Conservation (phyloP, 1,140 invertebrate species). For the Amyelois transitella region DNA sequence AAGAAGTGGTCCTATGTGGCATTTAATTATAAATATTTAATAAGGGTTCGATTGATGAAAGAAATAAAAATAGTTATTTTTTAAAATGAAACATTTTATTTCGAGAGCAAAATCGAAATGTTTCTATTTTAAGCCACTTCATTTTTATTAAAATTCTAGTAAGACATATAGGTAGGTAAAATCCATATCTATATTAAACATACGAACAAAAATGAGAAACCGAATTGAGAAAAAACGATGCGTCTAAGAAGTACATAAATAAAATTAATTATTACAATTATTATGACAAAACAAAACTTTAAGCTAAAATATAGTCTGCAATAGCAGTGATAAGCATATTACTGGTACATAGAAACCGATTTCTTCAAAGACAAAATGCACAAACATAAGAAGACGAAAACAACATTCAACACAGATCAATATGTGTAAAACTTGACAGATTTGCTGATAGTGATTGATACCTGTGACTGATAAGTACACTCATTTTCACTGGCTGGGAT, state of each 20-base stretch:
- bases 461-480: too few species aligned
- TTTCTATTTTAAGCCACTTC: slow-evolving; percentile 55
- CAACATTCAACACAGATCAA: too few species aligned
- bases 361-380: too few species aligned
- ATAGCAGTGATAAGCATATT: too few species aligned
- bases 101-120: slow-evolving; percentile 50
- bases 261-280: neutral
- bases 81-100: slow-evolving; percentile 34
- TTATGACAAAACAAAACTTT: neutral
- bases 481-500: too few species aligned
- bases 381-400: too few species aligned
- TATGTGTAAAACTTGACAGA: too few species aligned
- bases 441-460: too few species aligned
- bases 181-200: neutral
- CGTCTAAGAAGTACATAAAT: neutral
- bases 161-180: slow-evolving; percentile 3
- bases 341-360: too few species aligned
- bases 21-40: too few species aligned
- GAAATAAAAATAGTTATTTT: neutral
- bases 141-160: slow-evolving; percentile 54
- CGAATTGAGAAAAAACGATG: too few species aligned
- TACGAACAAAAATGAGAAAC: neutral
- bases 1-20: too few species aligned
- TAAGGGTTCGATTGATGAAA: neutral
- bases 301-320: neutral